A percentile compares a stretch with the other conserved stretches of the same genome.
Evolutionary conservation across 2,888 invertebrate genomes (phyloP).

Genomic region (Sisyra terminalis): DNA sequence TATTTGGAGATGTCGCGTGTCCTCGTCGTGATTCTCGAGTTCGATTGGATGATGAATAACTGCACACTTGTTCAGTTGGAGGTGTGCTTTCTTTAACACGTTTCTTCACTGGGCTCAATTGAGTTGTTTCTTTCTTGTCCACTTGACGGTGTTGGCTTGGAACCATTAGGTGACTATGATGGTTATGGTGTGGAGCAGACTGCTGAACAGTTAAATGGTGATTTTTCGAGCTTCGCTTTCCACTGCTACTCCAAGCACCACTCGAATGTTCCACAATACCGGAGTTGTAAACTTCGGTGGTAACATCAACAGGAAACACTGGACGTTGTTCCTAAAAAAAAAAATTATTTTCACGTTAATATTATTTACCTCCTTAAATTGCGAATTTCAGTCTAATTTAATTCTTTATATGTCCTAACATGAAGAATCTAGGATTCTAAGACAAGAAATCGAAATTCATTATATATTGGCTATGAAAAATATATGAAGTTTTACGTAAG

Average conservation of each 20-base stretch:
- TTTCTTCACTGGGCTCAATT: slow-evolving; percentile 92
- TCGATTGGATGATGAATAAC: slow-evolving; percentile 9
- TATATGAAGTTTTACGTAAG: too few relatives aligned
- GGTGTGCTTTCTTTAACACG: slow-evolving; percentile 92
- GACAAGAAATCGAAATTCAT: too few relatives aligned
- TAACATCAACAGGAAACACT: slow-evolving; percentile 39
- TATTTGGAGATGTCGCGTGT: slow-evolving; percentile 18
- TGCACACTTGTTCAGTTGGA: slow-evolving; percentile 35
- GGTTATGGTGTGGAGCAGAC: slow-evolving; percentile 32
- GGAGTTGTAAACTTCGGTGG: slow-evolving; percentile 38
- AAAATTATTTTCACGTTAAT: neutral
- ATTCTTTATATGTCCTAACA: too few relatives aligned
- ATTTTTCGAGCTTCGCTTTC: slow-evolving; percentile 35
- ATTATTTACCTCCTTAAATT: too few relatives aligned
- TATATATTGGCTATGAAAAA: too few relatives aligned
- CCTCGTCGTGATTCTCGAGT: slow-evolving; percentile 15
- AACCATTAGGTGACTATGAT: slow-evolving; percentile 22
- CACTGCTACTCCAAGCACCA: slow-evolving; percentile 24
- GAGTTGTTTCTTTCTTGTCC: slow-evolving; percentile 74
- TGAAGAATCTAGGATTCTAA: too few relatives aligned
- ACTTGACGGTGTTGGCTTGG: slow-evolving; percentile 30
- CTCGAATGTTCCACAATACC: slow-evolving; percentile 34
- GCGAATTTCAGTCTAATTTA: too few relatives aligned
- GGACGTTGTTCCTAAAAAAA: slow-evolving; percentile 37
- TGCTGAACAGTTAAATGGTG: slow-evolving; percentile 42